Evolutionary conservation across 1,140 invertebrate species (phyloP), one percentile per base, ranked within the genome.

Genomic region (Achatina immaculata): DNA sequence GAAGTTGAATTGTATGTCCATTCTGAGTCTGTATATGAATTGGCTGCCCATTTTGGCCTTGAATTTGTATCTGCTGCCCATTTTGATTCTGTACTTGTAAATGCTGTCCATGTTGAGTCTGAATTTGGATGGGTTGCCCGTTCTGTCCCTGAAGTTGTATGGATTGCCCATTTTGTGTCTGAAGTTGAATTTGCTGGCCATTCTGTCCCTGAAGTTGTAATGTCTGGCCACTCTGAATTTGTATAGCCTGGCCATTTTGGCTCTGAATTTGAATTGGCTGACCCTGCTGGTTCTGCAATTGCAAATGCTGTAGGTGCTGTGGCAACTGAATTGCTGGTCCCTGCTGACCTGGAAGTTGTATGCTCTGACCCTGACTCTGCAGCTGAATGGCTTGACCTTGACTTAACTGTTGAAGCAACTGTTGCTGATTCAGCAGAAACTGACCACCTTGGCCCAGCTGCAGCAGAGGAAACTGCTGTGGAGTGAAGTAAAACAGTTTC

Each of bases 51-150:
- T 80, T 71, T 40, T 69, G 68, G 3, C 43, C 45, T n/a, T 69
- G 78, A 14, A 80, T 34, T 62, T 80, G 78, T 38, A 80, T 51
- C 21, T 66, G n/a, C 48, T 80, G 78, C 48, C 66, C 78, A 80
- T 72, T 80, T 28, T 31, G 58, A 28, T 21, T 48, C 62, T 78
- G 76, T 16, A 78, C 38, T 48, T 78, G 76, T 40, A 78, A 66
- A 38, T 40, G 58, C 62, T 78, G 76, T 28, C 76, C 76, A 48
- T 78, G 62, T 38, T 78, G 76, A 19, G 31, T 43, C 19, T 78
- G 76, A 51, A 78, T 40, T 34, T 78, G 76, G 42, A 78, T 78
- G 24, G 76, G 16, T 34, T 78, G 76, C 16, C 74, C 74, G 42
- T 77, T 77, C 19, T 58, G 74, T 34, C 40, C 36, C 58, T 66